phyloP scores from a whole-genome alignment of 2,888 invertebrate genomes.

The Hirtodrosophila trivittata region DNA sequence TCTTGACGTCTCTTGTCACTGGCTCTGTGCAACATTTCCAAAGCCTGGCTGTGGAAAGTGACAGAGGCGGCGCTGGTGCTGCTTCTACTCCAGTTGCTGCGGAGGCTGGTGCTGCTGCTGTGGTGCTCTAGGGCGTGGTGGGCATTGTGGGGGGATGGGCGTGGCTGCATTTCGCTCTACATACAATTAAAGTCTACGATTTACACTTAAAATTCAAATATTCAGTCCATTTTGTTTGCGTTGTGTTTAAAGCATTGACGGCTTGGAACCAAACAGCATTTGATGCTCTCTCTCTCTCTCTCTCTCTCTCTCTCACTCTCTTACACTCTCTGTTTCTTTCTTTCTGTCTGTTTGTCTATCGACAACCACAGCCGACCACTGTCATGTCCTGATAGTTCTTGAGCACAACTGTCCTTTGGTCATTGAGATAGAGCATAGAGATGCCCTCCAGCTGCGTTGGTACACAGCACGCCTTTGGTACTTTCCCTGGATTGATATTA shows the following conservation, averaged over 20 bases:
- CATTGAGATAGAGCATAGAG: conserved; percentile 98
- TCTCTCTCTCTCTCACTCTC: conserved; percentile 25
- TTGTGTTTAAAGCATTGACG: conserved; percentile 82
- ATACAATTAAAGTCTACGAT: conserved; percentile 81
- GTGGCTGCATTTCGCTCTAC: conserved; percentile 57
- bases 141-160: conserved; percentile 33
- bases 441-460: conserved; percentile 97
- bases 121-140: background rate
- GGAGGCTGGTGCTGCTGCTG: conserved; percentile 22
- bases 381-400: conserved; percentile 99
- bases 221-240: conserved; percentile 83
- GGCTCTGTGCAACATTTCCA: conserved; percentile 59
- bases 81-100: conserved; percentile 23
- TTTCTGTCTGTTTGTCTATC: conserved; percentile 85
- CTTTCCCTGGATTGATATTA: conserved; percentile 94
- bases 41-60: conserved; percentile 71
- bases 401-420: conserved; percentile 96
- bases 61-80: conserved; percentile 47
- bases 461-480: conserved; percentile 98
- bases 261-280: conserved; percentile 80
- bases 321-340: conserved; percentile 20
- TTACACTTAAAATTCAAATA: conserved; percentile 83
- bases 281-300: conserved; percentile 69
- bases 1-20: conserved; percentile 20
- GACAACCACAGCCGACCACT: conserved; percentile 98